A percentile compares a stretch with the other conserved stretches of the same genome.
Evolutionary conservation across 2,797 vertebrate genomes (phyloP).

Genomic region (Hyperoplus lanceolatus): DNA sequence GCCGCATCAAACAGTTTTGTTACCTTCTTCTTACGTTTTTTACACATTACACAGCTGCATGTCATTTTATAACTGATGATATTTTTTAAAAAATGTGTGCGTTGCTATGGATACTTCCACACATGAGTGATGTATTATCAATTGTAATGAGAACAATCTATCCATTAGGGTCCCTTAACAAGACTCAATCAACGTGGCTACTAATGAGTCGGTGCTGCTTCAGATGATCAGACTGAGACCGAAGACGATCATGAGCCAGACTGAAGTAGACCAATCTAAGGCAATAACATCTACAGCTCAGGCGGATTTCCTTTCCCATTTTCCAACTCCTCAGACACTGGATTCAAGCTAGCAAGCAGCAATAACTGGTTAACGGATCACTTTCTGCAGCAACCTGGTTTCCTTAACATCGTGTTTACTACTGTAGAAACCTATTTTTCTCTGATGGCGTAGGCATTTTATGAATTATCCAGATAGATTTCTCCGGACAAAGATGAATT

Average conservation of each 20-base stretch:
- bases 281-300: constrained; percentile 39
- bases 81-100: not conserved
- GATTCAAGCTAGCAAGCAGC: constrained; percentile 34
- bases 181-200: constrained; percentile 73
- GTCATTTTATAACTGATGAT: not conserved
- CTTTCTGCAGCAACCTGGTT: not conserved
- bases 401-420: not conserved
- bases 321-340: constrained; percentile 33
- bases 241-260: constrained; percentile 37
- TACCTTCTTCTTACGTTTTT: not conserved
- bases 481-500: not conserved
- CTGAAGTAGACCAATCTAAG: constrained; percentile 52
- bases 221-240: constrained; percentile 14
- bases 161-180: constrained; percentile 72
- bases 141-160: constrained; percentile 75
- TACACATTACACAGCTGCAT: constrained; percentile 3
- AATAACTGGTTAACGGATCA: not conserved
- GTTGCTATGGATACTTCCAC: constrained; percentile 19
- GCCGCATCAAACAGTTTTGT: constrained; percentile 26
- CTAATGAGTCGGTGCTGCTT: constrained; percentile 72
- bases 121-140: constrained; percentile 54
- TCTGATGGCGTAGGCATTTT: not conserved
- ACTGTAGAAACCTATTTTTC: not conserved
- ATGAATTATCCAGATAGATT: not conserved
- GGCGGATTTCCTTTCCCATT: no score